These are phyloP conservation scores for Lamprotornis superbus DNA, from an alignment of 2,113 vertebrate genomes.

Conservation along the genomic window DNA sequence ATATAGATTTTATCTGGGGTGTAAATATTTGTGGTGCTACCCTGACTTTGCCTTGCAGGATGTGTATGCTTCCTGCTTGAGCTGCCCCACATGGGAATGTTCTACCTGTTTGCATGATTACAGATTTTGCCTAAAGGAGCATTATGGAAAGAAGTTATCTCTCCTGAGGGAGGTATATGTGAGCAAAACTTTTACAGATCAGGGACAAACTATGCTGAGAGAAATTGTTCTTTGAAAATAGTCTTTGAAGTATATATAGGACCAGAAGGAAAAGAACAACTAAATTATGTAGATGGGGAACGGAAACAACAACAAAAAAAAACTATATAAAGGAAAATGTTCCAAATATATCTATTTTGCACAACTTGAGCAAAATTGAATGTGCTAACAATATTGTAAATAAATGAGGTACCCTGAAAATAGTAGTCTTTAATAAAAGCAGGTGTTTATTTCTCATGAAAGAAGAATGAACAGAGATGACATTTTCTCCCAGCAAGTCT, in stretches of 20 bases:
- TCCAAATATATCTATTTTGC: neutral
- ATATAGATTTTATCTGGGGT: neutral
- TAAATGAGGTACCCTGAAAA: neutral
- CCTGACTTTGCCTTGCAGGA: neutral
- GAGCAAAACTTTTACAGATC: conserved; percentile 30
- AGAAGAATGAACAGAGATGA: neutral
- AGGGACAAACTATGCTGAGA: neutral
- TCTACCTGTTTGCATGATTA: conserved; percentile 38
- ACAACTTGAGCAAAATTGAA: neutral
- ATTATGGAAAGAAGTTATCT: neutral
- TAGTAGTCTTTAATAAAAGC: neutral
- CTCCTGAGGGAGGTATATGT: neutral
- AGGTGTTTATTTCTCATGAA: neutral
- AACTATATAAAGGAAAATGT: neutral
- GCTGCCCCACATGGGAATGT: neutral
- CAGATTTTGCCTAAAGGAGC: conserved; percentile 24
- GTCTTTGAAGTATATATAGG: conserved; percentile 37
- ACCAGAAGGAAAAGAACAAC: conserved; percentile 9
- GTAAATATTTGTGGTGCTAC: conserved; percentile 5
- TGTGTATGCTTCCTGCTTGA: neutral
- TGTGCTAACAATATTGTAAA: neutral
- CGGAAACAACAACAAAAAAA: neutral
- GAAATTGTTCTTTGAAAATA: conserved; percentile 33
- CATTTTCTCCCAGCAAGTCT: neutral
- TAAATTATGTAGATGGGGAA: neutral